Evolutionary conservation across 2,797 vertebrate genomes (phyloP).

Genomic region (Enoplosus armatus): DNA sequence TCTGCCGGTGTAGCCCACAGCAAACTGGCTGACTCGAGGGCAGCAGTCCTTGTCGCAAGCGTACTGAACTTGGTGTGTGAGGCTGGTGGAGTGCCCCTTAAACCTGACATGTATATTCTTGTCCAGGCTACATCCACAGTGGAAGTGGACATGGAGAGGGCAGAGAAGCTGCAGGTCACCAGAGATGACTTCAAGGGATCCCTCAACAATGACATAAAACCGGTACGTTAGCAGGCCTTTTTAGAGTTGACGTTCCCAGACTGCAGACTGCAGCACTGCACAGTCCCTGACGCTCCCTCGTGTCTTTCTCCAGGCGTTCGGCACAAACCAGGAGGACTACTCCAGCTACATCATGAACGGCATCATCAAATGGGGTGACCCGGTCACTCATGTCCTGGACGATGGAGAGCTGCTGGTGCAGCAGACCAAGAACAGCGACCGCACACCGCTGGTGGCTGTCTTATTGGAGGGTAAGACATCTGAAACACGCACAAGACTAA

Average conservation of each 20-base stretch:
- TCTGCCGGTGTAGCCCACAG: neutral
- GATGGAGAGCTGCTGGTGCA: constrained; percentile 97
- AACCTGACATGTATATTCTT: constrained; percentile 4
- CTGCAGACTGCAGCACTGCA: neutral
- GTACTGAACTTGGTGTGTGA: neutral
- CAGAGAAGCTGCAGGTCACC: constrained; percentile 94
- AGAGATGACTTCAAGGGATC: constrained; percentile 93
- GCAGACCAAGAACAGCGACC: constrained; percentile 98
- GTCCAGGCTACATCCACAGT: constrained; percentile 94
- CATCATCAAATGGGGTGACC: constrained; percentile 98
- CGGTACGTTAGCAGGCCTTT: constrained; percentile 83
- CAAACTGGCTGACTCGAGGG: neutral
- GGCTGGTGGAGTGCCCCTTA: neutral
- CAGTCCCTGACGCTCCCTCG: neutral
- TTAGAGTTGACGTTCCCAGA: neutral
- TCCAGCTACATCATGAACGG: constrained; percentile 98
- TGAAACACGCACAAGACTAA: neutral
- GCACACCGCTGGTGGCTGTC: constrained; percentile 95
- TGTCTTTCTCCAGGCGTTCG: constrained; percentile 89
- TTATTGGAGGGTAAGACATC: constrained; percentile 90
- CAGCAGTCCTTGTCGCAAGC: too few species aligned
- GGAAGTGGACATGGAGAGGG: constrained; percentile 98
- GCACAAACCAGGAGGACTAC: constrained; percentile 98
- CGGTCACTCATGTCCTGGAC: constrained; percentile 92
- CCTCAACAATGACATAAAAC: constrained; percentile 98